phyloP scores from a whole-genome alignment of 2,888 invertebrate species.

The Temnothorax unifasciatus region DNA sequence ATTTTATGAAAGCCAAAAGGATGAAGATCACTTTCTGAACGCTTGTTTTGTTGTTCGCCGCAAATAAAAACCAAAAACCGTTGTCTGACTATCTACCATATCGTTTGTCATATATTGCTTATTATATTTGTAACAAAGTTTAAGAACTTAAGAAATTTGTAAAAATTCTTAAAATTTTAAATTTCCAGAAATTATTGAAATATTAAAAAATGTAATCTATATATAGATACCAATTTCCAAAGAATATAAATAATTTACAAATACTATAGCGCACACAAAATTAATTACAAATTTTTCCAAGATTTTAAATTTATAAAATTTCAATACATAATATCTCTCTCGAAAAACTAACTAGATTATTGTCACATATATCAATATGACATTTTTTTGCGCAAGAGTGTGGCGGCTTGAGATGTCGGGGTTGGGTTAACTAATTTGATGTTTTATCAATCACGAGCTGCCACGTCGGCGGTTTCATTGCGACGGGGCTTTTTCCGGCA shows the following conservation, averaged over 20 bases:
- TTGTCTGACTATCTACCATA: not conserved
- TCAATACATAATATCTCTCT: not conserved
- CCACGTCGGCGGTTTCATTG: slow-evolving; percentile 70
- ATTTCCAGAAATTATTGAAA: not conserved
- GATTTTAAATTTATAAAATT: not conserved
- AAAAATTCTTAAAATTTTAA: not conserved
- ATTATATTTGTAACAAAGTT: not conserved
- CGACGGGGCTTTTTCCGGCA: slow-evolving; percentile 71
- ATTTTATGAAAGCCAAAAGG: not conserved
- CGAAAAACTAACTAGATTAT: not conserved
- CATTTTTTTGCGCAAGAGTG: slow-evolving; percentile 20
- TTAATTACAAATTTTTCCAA: not conserved
- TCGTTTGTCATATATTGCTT: not conserved
- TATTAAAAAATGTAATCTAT: not conserved
- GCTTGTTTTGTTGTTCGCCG: not conserved
- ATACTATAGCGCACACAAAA: not conserved
- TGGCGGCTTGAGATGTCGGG: slow-evolving; percentile 68
- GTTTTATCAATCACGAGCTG: slow-evolving; percentile 84
- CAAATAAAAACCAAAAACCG: not conserved
- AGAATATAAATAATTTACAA: not conserved
- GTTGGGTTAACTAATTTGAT: slow-evolving; percentile 82
- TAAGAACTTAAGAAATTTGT: not conserved
- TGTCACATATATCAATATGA: not conserved
- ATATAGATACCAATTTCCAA: not conserved
- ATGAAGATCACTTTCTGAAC: not conserved